Percentiles rank a stretch among this genome's conserved stretches.
These are phyloP conservation scores for Thalpophila matura DNA, from an alignment of 2,888 invertebrate genomes.

Conservation along the genomic window DNA sequence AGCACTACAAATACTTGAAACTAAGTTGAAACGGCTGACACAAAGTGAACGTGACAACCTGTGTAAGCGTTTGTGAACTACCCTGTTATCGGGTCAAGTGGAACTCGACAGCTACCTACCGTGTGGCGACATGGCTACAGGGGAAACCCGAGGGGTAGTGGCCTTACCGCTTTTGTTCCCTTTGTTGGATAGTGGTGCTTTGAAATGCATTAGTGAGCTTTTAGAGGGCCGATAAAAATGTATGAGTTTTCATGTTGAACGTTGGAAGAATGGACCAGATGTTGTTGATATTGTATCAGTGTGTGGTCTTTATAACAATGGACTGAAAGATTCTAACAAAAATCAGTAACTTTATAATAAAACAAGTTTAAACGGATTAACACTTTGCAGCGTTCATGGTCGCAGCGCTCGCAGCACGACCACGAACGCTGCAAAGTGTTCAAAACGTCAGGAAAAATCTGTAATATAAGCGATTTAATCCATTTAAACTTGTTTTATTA, in stretches of 20 bases:
- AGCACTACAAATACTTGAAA: not conserved
- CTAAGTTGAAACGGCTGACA: not conserved
- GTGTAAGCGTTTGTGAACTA: conserved; percentile 10
- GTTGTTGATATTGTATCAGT: not conserved
- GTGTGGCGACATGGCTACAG: conserved; percentile 10
- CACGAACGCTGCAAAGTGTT: no score
- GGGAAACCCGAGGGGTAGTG: conserved; percentile 54
- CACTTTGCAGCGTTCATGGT: no score
- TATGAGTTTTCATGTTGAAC: not conserved
- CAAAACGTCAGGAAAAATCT: no score
- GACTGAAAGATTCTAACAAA: no score
- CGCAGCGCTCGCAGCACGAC: no score
- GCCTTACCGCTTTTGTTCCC: conserved; percentile 29
- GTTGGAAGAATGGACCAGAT: not conserved
- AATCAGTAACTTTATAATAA: no score
- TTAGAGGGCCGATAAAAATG: conserved; percentile 9
- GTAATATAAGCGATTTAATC: no score
- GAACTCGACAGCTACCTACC: conserved; percentile 25
- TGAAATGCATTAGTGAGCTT: conserved; percentile 37
- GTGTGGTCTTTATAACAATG: not conserved
- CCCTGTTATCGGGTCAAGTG: conserved; percentile 15
- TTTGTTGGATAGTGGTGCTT: conserved; percentile 27
- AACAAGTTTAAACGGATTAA: no score
- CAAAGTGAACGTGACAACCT: not conserved
- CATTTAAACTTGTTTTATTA: no score